Base-by-base conservation (phyloP, 92 coral and sea anemone genomes). In the Palythoa caribaeorum region DNA sequence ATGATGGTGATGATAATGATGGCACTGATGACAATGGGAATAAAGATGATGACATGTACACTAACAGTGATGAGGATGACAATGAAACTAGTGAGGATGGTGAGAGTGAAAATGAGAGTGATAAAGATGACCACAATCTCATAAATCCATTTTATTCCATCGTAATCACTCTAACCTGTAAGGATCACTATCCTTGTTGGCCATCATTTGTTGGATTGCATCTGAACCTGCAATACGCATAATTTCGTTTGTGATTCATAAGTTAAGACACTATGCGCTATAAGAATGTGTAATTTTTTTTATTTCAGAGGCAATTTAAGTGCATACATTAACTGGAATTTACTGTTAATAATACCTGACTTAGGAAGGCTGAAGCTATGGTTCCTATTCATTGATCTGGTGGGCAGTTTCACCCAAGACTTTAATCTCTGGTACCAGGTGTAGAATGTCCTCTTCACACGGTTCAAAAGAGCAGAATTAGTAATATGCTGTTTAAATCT, bases 141-240 rank as follows among this genome's bases (percentile, higher is more conserved):
- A 55, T 1, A 11, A 1, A 55, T 55, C 14, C 4, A 59, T n/a
- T 57, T 6, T 19, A 28, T 16, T 37, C 21, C 48, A n/a, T 7
- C 2, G 20, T 13, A 75, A 37, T 38, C 50, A 54, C 55, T 57
- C 7, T 47, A 44, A 94, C 97, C 95, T 94, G 91, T 94, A 94
- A 6, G 97, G 94, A 60, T 92, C 93, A 63, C 50, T 83, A 63
- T 87, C 92, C 59, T 87, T 91, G 79, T 87, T 88, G 48, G 85
- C 72, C 59, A 94, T 62, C 92, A 94, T 78, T 48, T 92, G 93
- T 21, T 71, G 84, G 38, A 94, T 87, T 17, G 97, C 97, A 39
- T 93, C 97, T 52, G 91, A 90, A 12, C 95, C 95, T 93, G 65
- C 12, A 71, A 84, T 10, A 38, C 7, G 7, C 50, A 44, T 1